Evolutionary conservation across 92 coral and sea anemone species (phyloP).

Genomic region (Heteractis magnifica): DNA sequence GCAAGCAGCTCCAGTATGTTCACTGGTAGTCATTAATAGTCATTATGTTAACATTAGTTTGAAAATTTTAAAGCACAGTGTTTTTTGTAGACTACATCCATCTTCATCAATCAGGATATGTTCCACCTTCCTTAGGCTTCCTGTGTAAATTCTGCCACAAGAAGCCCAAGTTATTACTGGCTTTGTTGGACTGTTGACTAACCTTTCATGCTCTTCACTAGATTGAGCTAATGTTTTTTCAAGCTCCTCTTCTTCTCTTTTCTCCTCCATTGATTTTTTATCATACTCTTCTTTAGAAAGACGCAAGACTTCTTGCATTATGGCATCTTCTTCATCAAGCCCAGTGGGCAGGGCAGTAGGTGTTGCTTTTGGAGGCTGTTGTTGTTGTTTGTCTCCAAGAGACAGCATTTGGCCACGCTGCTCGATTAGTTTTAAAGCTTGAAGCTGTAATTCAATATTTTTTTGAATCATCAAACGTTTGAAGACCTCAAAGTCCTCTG

Average conservation of each 20-base stretch:
- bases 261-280: conserved; percentile 51
- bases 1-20: too few relatives aligned
- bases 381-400: not conserved
- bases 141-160: too few relatives aligned
- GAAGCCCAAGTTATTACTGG: too few relatives aligned
- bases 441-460: conserved; percentile 88
- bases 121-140: too few relatives aligned
- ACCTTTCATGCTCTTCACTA: conserved; percentile 80
- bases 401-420: conserved; percentile 46
- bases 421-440: conserved; percentile 84
- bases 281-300: conserved; percentile 84
- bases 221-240: conserved; percentile 66
- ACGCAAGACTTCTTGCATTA: conserved; percentile 84
- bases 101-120: too few relatives aligned
- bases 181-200: not conserved
- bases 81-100: too few relatives aligned
- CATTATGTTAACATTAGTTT: too few relatives aligned
- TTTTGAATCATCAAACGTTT: conserved; percentile 85
- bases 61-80: too few relatives aligned
- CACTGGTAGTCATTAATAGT: too few relatives aligned
- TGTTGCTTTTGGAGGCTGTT: not conserved
- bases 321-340: conserved; percentile 72
- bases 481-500: conserved; percentile 92
- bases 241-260: conserved; percentile 53
- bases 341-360: conserved; percentile 11